phyloP scores from a whole-genome alignment of 2,113 vertebrate species.

The Chaetorhynchus papuensis region DNA sequence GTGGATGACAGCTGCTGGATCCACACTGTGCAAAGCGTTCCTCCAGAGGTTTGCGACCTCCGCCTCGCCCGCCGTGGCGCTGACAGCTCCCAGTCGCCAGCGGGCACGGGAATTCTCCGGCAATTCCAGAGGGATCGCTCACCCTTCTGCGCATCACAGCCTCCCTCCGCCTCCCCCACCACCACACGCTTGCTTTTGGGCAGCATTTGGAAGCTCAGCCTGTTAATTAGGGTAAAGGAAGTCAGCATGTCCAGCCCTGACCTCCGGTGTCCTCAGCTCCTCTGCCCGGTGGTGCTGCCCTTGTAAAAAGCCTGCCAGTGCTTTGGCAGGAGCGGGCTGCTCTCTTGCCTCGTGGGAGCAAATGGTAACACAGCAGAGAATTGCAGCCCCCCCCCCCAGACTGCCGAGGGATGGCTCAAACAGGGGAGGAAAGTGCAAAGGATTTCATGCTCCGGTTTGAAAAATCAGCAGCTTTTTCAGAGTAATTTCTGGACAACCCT shows the following conservation, averaged over 20 bases:
- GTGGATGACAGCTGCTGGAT: conserved; percentile 12
- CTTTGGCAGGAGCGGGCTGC: background rate
- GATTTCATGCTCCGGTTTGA: background rate
- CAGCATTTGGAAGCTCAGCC: background rate
- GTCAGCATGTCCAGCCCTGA: background rate
- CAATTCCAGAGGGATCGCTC: background rate
- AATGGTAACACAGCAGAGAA: fast-evolving
- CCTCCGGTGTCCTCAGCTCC: background rate
- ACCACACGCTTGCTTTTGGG: background rate
- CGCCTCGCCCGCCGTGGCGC: fast-evolving
- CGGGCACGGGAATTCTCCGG: background rate
- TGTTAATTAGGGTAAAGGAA: background rate
- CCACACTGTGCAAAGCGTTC: background rate
- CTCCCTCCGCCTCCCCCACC: background rate
- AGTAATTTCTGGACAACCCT: background rate
- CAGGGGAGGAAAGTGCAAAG: background rate
- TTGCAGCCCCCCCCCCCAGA: too few species aligned
- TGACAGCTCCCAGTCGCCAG: background rate
- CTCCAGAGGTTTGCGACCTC: background rate
- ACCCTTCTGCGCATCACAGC: fast-evolving
- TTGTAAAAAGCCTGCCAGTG: background rate
- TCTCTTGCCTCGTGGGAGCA: background rate
- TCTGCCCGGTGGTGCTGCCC: background rate
- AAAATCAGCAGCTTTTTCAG: background rate
- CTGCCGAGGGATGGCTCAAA: background rate